These are phyloP conservation scores for Lasaia peninsularis DNA, from an alignment of 1,140 invertebrate species.

Conservation along the genomic window DNA sequence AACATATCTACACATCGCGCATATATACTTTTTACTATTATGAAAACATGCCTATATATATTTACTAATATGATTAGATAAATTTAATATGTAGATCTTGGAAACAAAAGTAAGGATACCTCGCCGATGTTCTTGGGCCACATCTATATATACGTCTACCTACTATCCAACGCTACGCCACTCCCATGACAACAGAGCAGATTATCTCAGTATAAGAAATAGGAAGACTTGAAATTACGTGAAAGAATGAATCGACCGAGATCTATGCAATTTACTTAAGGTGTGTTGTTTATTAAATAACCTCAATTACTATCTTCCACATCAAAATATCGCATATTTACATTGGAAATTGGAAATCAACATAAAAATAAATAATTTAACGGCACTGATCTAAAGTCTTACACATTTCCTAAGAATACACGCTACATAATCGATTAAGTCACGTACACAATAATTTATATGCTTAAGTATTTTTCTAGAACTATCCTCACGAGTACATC, in stretches of 20 bases:
- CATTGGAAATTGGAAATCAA: slow-evolving; percentile 65
- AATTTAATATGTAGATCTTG: no score
- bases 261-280: slow-evolving; percentile 52
- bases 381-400: slow-evolving; percentile 66
- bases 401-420: slow-evolving; percentile 68
- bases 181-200: neutral
- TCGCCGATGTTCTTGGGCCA: no score
- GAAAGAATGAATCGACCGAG: slow-evolving; percentile 49
- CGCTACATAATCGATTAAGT: slow-evolving; percentile 59
- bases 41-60: no score
- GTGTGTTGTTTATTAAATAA: slow-evolving; percentile 66
- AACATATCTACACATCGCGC: no score
- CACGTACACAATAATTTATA: slow-evolving; percentile 67
- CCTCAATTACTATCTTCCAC: slow-evolving; percentile 66
- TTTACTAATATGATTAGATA: no score
- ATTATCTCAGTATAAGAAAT: neutral
- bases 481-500: slow-evolving; percentile 49
- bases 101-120: no score
- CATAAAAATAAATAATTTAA: slow-evolving; percentile 77
- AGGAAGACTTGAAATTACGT: neutral
- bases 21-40: no score
- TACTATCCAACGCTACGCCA: no score
- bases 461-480: slow-evolving; percentile 46
- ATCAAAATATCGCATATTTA: slow-evolving; percentile 70
- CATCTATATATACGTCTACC: no score